Evolutionary conservation across 2,888 invertebrate genomes (phyloP), one percentile per base, ranked within the genome.

Genomic region (Creontiades dilutus): DNA sequence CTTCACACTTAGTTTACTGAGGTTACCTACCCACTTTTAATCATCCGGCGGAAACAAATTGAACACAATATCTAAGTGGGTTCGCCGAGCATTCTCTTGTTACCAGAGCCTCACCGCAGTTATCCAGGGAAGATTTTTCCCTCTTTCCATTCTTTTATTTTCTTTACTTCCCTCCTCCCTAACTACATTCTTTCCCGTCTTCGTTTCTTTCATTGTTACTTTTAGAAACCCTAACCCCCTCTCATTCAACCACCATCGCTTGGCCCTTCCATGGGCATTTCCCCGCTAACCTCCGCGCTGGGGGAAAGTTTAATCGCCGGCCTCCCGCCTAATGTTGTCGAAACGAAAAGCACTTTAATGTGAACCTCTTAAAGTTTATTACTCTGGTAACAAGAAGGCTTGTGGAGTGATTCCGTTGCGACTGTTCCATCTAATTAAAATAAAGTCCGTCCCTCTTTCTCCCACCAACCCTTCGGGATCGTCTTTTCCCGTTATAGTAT

Each of bases 261-360:
- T 27, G 52, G 14, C 52, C 82, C 47, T 82, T 82, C 82, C 23
- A 55, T 23, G 52, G 14, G 9, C 55, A 28, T 52, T 82, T 55
- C 46, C 46, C 68, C 61, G 23, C 57, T n/a, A 68, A 19, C 68
- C 27, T 68, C 27, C 9, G 68, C 11, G 37, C 78, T 47, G 46
- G 28, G 78, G 55, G 27, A 52, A 82, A 82, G 52, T 48, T 82
- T 48, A 82, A 82, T 52, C 82, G 81, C 82, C 52, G 48, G 82
- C 52, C 55, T 82, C 52, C 12, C 19, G 55, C 19, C 27, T 82
- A 82, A 82, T 55, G 82, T 82, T 82, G 82, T 82, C 82, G 82
- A 82, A 82, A 82, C 52, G 82, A 80, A 80, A 47, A 80, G 82
- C 52, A 82, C 82, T 82, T 82, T 82, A 52, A 82, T 82, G 82